Evolutionary conservation across 2,888 invertebrate species (phyloP).

Genomic region (Stegophylla sp.): DNA sequence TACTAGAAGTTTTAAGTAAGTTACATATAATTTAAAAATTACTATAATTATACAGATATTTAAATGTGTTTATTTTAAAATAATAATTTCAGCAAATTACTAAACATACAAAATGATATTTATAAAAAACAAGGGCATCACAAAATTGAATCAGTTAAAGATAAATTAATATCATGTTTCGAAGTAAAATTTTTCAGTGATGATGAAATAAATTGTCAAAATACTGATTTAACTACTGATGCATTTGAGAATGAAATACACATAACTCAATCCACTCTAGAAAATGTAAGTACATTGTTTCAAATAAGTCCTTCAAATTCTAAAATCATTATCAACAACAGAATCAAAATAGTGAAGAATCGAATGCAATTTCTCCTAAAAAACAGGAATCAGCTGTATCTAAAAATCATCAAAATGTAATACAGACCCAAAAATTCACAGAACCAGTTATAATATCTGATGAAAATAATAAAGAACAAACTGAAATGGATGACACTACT

Average conservation of each 20-base stretch:
- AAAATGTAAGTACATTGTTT: background rate
- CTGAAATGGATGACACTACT: background rate
- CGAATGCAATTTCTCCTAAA: background rate
- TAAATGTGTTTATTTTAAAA: background rate
- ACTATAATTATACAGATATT: background rate
- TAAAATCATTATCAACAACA: background rate
- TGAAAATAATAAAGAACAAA: background rate
- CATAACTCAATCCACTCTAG: background rate
- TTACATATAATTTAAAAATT: background rate
- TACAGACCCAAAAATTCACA: background rate
- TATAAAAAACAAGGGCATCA: background rate
- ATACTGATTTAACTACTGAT: background rate
- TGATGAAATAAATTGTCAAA: background rate
- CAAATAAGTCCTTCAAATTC: background rate
- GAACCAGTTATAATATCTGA: background rate
- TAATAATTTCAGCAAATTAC: constrained; percentile 33
- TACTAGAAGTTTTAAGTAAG: constrained; percentile 29
- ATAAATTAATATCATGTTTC: constrained; percentile 7
- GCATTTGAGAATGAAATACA: background rate
- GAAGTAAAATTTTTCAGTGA: background rate
- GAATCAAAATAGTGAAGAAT: background rate
- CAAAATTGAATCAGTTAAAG: background rate
- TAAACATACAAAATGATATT: constrained; percentile 19
- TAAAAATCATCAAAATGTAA: background rate
- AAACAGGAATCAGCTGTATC: background rate